Evolutionary conservation across 2,113 vertebrate species (phyloP).

Genomic region (Notiomystis cincta): DNA sequence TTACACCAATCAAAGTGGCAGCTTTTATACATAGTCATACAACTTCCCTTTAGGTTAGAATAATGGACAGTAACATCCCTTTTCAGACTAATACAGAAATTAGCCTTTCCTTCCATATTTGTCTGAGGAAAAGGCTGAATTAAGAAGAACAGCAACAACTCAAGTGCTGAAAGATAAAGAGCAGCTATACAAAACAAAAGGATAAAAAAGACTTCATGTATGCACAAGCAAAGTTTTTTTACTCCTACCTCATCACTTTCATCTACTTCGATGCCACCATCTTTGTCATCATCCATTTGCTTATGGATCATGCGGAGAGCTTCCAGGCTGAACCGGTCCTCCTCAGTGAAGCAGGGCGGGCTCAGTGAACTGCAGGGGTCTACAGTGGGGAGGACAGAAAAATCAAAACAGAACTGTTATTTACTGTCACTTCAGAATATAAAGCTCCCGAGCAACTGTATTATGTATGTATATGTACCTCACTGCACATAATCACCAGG

Average conservation of each 20-base stretch:
- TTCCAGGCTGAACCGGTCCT: conserved; percentile 91
- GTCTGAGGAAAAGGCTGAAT: background rate
- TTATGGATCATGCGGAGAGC: conserved; percentile 96
- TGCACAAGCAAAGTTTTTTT: background rate
- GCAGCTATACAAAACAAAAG: background rate
- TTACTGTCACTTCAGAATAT: background rate
- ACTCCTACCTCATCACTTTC: conserved; percentile 95
- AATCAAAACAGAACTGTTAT: background rate
- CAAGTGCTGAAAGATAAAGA: background rate
- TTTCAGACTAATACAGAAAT: background rate
- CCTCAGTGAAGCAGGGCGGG: conserved; percentile 90
- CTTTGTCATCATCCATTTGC: conserved; percentile 98
- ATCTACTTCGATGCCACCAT: conserved; percentile 96
- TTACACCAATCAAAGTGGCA: background rate
- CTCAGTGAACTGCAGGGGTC: conserved; percentile 87
- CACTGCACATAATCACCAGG: background rate
- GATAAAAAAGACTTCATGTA: background rate
- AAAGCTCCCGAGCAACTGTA: background rate
- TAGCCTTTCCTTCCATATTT: background rate
- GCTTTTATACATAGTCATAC: background rate
- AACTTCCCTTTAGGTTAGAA: background rate
- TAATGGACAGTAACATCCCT: background rate
- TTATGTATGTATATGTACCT: background rate
- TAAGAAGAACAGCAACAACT: background rate
- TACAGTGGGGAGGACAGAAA: background rate